Evolutionary conservation across 2,888 invertebrate genomes (phyloP).

Genomic region (Galerucella nymphaeae): DNA sequence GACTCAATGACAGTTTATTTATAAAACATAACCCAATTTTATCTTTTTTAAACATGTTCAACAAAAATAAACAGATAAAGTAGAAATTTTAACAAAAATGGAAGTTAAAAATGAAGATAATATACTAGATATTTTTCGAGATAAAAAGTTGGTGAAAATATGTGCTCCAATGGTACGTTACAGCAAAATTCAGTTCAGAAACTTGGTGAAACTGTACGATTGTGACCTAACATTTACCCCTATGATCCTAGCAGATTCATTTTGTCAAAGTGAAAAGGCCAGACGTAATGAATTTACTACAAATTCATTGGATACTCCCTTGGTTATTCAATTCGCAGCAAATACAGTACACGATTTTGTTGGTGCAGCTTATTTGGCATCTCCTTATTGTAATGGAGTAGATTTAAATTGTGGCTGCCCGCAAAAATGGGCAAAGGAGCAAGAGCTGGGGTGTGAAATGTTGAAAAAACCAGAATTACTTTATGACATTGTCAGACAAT

Average conservation of each 20-base stretch:
- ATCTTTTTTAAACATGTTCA: not conserved
- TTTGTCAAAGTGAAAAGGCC: conserved; percentile 88
- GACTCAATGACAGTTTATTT: not conserved
- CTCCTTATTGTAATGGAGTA: conserved; percentile 86
- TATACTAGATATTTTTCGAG: conserved; percentile 75
- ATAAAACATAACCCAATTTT: not conserved
- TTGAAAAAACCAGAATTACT: conserved; percentile 86
- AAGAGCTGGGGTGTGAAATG: conserved; percentile 89
- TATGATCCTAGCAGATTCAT: conserved; percentile 96
- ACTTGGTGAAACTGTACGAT: conserved; percentile 80
- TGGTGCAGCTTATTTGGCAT: conserved; percentile 84
- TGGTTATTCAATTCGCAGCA: conserved; percentile 96
- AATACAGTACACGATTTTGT: conserved; percentile 85
- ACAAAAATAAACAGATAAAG: not conserved
- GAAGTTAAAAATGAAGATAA: conserved; percentile 52
- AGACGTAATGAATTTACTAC: conserved; percentile 85
- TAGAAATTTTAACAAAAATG: not conserved
- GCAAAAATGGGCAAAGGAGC: conserved; percentile 92
- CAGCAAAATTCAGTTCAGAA: conserved; percentile 84
- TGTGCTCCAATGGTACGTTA: conserved; percentile 98
- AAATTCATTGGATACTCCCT: conserved; percentile 71
- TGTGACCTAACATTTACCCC: conserved; percentile 94
- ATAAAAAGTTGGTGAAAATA: conserved; percentile 76
- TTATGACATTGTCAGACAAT: conserved; percentile 80
- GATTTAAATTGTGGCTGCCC: conserved; percentile 99